Evolutionary conservation across 1,140 invertebrate genomes (phyloP).

Genomic region (Oscheius sp.): DNA sequence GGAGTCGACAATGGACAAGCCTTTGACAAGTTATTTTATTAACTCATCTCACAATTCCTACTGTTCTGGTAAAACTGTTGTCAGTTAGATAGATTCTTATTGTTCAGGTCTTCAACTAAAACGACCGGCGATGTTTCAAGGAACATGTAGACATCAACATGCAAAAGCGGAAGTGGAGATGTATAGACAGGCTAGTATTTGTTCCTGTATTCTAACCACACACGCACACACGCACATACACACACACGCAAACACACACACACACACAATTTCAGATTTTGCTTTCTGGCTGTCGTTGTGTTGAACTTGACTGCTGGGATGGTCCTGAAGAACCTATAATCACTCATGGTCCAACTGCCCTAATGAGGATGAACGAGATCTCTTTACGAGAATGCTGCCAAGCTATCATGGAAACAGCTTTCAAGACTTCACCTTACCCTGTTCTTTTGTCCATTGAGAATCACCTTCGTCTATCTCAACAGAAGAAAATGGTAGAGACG

Average conservation of each 20-base stretch:
- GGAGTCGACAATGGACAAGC: conserved; percentile 95
- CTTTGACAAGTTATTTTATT: conserved; percentile 92
- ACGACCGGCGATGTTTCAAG: conserved; percentile 1
- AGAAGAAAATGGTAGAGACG: conserved; percentile 94
- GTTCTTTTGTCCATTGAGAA: conserved; percentile 97
- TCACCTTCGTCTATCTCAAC: conserved; percentile 72
- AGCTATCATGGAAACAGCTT: conserved; percentile 90
- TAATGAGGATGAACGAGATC: conserved; percentile 37
- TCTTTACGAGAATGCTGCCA: conserved; percentile 79
- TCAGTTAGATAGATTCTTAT: background rate
- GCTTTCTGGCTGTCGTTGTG: conserved; percentile 86
- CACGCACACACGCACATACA: conserved; percentile 3
- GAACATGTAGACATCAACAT: background rate
- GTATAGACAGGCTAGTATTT: conserved; percentile 20
- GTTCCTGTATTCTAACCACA: background rate
- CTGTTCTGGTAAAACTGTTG: conserved; percentile 72
- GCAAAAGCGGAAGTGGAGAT: conserved; percentile 28
- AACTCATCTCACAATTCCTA: conserved; percentile 99
- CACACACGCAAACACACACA: conserved; percentile 80
- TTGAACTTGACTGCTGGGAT: conserved; percentile 98
- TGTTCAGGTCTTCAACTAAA: background rate
- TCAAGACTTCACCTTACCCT: conserved; percentile 94
- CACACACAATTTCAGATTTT: conserved; percentile 91
- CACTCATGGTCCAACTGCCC: conserved; percentile 74
- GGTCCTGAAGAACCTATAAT: conserved; percentile 96